These are phyloP conservation scores for Chymomyza caudatula DNA, from an alignment of 2,888 invertebrate genomes.

Conservation along the genomic window DNA sequence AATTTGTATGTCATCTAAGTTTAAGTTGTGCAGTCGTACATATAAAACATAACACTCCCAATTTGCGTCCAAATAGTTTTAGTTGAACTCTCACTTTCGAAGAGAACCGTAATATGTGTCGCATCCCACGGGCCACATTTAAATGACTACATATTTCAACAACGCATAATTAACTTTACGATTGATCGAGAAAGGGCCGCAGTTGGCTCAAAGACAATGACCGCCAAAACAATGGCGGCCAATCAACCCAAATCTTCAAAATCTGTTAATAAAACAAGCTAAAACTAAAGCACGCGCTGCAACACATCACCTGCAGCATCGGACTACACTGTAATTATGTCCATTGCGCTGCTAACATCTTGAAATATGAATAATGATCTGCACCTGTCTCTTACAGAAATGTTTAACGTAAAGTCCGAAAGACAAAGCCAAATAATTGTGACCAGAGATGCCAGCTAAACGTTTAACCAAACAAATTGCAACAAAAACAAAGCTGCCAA, in stretches of 20 bases:
- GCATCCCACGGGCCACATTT: too few relatives aligned
- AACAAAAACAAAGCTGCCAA: too few relatives aligned
- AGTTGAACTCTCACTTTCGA: too few relatives aligned
- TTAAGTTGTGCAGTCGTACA: constrained; percentile 40
- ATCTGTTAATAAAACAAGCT: background rate
- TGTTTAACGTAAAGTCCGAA: constrained; percentile 18
- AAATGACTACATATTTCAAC: background rate
- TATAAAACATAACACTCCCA: background rate
- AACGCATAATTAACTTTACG: background rate
- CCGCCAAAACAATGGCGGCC: constrained; percentile 42
- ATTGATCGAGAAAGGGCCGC: constrained; percentile 9
- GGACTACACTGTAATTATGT: constrained; percentile 39
- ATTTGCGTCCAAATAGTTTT: background rate
- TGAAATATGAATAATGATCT: constrained; percentile 45
- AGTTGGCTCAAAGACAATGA: background rate
- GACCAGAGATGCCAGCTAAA: background rate
- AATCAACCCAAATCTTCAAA: constrained; percentile 35
- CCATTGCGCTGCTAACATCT: constrained; percentile 5
- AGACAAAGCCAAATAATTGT: constrained; percentile 31
- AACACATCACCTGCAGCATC: constrained; percentile 36
- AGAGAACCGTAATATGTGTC: too few relatives aligned
- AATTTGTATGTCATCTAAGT: constrained; percentile 19
- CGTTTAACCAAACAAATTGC: constrained; percentile 31
- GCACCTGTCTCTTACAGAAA: background rate
- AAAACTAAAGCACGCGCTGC: constrained; percentile 30